phyloP scores from a whole-genome alignment of 1,140 invertebrate species.

The Pseudomyrmex sp. region DNA sequence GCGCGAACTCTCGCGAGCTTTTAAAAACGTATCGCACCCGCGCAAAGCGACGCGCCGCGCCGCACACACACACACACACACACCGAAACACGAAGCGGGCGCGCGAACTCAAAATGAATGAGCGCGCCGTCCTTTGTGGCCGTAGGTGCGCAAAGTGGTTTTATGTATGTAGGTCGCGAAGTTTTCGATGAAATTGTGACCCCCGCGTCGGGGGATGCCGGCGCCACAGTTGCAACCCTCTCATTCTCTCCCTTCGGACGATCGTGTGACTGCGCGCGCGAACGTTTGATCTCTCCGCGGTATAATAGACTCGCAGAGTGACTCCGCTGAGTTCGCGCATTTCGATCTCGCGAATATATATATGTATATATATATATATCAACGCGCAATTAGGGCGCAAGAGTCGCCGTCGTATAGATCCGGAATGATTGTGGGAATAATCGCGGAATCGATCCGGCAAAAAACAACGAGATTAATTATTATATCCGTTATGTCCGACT shows the following conservation, averaged over 20 bases:
- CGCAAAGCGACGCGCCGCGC: slow-evolving; percentile 30
- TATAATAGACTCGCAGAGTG: slow-evolving; percentile 59
- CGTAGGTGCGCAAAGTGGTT: slow-evolving; percentile 47
- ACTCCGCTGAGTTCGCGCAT: slow-evolving; percentile 47
- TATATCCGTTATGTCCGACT: slow-evolving; percentile 38
- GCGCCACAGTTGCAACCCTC: slow-evolving; percentile 16
- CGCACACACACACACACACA: neutral
- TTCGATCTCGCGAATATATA: slow-evolving; percentile 36
- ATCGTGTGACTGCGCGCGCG: slow-evolving; percentile 31
- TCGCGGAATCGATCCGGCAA: slow-evolving; percentile 27
- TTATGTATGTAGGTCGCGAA: slow-evolving; percentile 62
- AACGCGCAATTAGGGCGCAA: slow-evolving; percentile 45
- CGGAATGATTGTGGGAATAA: slow-evolving; percentile 14
- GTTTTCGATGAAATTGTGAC: slow-evolving; percentile 61
- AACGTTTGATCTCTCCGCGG: slow-evolving; percentile 57
- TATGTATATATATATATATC: too few species aligned
- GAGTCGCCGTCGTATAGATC: neutral
- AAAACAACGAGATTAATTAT: slow-evolving; percentile 50
- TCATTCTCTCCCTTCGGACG: too few species aligned
- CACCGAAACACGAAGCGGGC: neutral
- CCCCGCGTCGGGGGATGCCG: neutral
- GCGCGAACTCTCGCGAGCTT: slow-evolving; percentile 53
- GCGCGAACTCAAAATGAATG: slow-evolving; percentile 57
- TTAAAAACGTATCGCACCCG: slow-evolving; percentile 45
- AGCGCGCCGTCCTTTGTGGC: slow-evolving; percentile 54